These are phyloP conservation scores for Acanthiza pusilla DNA, from an alignment of 2,797 vertebrate species.

Conservation along the genomic window DNA sequence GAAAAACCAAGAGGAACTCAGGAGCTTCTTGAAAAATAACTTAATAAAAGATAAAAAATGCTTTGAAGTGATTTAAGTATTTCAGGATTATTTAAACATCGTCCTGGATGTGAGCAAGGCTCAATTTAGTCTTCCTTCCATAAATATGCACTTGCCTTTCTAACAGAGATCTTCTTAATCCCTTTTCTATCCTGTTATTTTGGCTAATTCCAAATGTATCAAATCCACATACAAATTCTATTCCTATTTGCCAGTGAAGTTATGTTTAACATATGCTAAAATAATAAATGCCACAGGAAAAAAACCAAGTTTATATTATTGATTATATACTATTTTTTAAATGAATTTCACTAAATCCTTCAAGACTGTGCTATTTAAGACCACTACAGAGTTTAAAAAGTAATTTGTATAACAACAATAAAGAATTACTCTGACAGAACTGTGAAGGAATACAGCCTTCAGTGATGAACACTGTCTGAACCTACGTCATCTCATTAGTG, in stretches of 20 bases:
- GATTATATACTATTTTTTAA: not conserved
- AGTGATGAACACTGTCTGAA: not conserved
- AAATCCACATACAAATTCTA: not conserved
- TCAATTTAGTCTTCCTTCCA: not conserved
- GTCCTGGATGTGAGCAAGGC: not conserved
- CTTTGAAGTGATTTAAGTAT: constrained; percentile 37
- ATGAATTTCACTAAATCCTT: not conserved
- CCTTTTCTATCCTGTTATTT: not conserved
- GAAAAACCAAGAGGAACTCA: not conserved
- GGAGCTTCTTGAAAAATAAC: not conserved
- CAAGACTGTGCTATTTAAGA: not conserved
- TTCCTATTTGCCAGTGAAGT: not conserved
- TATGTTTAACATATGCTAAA: not conserved
- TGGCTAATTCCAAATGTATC: not conserved
- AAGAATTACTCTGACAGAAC: not conserved
- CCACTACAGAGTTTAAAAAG: not conserved
- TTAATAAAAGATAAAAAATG: not conserved
- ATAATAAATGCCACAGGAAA: not conserved
- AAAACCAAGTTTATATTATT: not conserved
- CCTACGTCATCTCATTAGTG: not conserved
- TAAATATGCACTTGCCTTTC: not conserved
- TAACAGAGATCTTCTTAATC: not conserved
- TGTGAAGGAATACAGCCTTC: not conserved
- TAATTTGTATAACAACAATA: not conserved
- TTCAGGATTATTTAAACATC: constrained; percentile 33